A percentile compares a stretch with the other conserved stretches of the same genome.
phyloP scores from a whole-genome alignment of 2,113 vertebrate genomes.

The Trinectes maculatus region DNA sequence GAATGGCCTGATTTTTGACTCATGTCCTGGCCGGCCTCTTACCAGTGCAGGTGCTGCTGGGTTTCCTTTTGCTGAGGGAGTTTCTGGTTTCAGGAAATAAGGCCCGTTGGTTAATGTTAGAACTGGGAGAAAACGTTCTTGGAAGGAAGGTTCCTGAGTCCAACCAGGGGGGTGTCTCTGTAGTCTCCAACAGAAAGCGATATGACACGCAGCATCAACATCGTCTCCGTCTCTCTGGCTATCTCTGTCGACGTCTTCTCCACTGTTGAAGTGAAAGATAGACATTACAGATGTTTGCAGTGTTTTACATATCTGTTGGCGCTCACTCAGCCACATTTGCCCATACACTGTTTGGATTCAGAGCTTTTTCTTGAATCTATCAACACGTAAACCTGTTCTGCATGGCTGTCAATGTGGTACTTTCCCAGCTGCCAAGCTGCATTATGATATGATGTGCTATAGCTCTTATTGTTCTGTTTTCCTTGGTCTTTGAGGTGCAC shows the following conservation, averaged over 20 bases:
- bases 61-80: slow-evolving; percentile 76
- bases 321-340: slow-evolving; percentile 1
- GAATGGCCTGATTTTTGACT: slow-evolving; percentile 66
- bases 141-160: slow-evolving; percentile 67
- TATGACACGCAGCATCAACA: slow-evolving; percentile 26
- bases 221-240: slow-evolving; percentile 6
- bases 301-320: background rate
- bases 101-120: slow-evolving; percentile 79
- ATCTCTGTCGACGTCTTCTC: slow-evolving; percentile 4
- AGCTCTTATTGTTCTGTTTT: slow-evolving; percentile 74
- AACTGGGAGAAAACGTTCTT: slow-evolving; percentile 75
- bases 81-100: slow-evolving; percentile 82
- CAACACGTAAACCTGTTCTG: slow-evolving; percentile 35
- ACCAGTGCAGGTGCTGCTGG: slow-evolving; percentile 77
- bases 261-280: background rate
- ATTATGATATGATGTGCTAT: slow-evolving; percentile 73
- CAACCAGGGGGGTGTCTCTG: slow-evolving; percentile 41
- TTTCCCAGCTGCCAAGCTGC: slow-evolving; percentile 78
- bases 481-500: slow-evolving; percentile 62
- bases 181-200: slow-evolving; percentile 44
- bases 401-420: slow-evolving; percentile 59
- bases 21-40: slow-evolving; percentile 66
- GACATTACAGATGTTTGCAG: background rate
- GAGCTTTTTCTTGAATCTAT: slow-evolving; percentile 21
- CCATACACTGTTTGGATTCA: slow-evolving; percentile 34